A percentile compares a stretch with the other conserved stretches of the same genome.
Conservation (phyloP, 2,888 invertebrate genomes). For the Autographa pulchrina region DNA sequence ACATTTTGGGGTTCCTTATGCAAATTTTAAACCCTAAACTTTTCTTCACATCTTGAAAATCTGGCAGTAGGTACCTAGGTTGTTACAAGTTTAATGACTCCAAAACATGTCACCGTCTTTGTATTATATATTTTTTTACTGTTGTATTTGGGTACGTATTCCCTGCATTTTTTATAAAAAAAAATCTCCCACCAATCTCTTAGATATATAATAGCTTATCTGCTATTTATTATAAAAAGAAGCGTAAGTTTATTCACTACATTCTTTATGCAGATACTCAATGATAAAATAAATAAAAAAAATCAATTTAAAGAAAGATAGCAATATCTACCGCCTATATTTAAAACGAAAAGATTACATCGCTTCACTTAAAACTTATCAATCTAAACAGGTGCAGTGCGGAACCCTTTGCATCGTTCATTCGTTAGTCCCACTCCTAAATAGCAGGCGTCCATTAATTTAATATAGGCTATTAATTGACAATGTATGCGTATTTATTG, state of each 20-base stretch:
- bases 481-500: conserved; percentile 58
- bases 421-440: conserved; percentile 46
- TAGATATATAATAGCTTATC: no score
- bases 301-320: not conserved
- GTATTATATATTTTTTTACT: no score
- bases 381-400: conserved; percentile 50
- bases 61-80: no score
- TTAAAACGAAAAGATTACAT: conserved; percentile 19
- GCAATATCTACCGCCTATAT: not conserved
- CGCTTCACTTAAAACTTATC: conserved; percentile 23
- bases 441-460: conserved; percentile 51
- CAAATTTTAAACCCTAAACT: not conserved
- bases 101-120: no score
- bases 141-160: not conserved
- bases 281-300: not conserved
- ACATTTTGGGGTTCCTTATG: conserved; percentile 37
- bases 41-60: not conserved
- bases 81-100: no score
- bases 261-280: not conserved
- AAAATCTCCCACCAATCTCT: no score
- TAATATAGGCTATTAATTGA: conserved; percentile 58
- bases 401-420: conserved; percentile 36
- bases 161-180: not conserved
- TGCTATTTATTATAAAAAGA: no score
- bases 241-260: not conserved